Evolutionary conservation across 2,888 invertebrate genomes (phyloP).

Genomic region (Pollenia amentaria): DNA sequence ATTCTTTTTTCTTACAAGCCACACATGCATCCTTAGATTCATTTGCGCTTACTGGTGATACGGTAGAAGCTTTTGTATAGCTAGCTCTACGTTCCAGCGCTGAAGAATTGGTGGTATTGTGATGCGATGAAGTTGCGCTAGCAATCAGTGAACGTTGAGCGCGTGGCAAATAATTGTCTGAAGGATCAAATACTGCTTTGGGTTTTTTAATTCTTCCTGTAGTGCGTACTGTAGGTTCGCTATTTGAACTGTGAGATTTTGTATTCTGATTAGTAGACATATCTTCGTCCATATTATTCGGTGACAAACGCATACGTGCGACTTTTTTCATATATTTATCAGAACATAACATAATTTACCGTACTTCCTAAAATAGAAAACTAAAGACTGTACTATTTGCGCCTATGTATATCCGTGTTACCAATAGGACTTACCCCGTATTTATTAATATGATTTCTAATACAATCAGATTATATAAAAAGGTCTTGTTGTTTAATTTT

Average conservation of each 20-base stretch:
- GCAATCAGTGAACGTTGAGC: slow-evolving; percentile 75
- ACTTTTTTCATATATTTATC: slow-evolving; percentile 74
- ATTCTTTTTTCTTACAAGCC: slow-evolving; percentile 79
- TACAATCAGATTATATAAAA: too few relatives aligned
- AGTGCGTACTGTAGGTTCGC: slow-evolving; percentile 79
- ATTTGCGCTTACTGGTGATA: slow-evolving; percentile 21
- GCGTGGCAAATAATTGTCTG: slow-evolving; percentile 90
- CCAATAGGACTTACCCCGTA: too few relatives aligned
- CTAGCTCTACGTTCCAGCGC: slow-evolving; percentile 41
- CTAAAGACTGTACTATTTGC: too few relatives aligned
- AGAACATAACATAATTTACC: neutral
- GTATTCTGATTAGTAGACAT: slow-evolving; percentile 38
- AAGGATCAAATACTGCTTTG: slow-evolving; percentile 94
- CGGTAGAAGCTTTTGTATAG: slow-evolving; percentile 56
- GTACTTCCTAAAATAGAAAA: neutral
- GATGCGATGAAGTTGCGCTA: slow-evolving; percentile 43
- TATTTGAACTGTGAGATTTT: slow-evolving; percentile 37
- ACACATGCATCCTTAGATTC: slow-evolving; percentile 77
- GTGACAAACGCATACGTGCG: slow-evolving; percentile 72
- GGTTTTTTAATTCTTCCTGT: slow-evolving; percentile 87
- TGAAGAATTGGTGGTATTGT: neutral
- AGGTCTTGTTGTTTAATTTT: too few relatives aligned
- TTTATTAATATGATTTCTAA: too few relatives aligned
- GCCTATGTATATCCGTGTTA: too few relatives aligned
- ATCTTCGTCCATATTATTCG: slow-evolving; percentile 46